A percentile compares a stretch with the other conserved stretches of the same genome.
phyloP scores from a whole-genome alignment of 2,888 invertebrate species.

The Tortricodes alternella region DNA sequence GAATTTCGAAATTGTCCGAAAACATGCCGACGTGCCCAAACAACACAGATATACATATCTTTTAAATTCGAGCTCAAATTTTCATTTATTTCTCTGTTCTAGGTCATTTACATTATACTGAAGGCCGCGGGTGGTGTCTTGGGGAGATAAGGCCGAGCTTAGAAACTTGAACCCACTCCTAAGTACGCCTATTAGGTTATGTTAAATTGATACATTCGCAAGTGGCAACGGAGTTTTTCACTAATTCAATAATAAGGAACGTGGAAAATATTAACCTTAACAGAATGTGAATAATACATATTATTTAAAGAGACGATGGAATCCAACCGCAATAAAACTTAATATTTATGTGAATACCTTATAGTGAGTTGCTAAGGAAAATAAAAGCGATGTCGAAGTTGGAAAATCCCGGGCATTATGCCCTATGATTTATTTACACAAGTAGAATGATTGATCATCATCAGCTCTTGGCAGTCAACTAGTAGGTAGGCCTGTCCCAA shows the following conservation, averaged over 20 bases:
- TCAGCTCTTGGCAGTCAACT: too few species aligned
- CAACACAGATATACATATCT: not conserved
- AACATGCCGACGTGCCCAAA: not conserved
- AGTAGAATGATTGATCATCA: too few species aligned
- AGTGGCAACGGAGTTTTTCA: too few species aligned
- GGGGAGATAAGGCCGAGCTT: not conserved
- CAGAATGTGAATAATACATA: not conserved
- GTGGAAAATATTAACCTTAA: too few species aligned
- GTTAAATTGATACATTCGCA: not conserved
- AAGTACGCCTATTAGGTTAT: not conserved
- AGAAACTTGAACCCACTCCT: not conserved
- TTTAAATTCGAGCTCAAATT: not conserved
- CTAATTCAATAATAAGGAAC: too few species aligned
- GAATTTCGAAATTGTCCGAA: too few species aligned
- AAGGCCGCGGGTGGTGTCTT: slow-evolving; percentile 2
- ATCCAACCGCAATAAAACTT: not conserved
- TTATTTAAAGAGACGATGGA: not conserved
- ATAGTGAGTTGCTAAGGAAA: not conserved
- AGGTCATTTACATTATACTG: slow-evolving; percentile 4
- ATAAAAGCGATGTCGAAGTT: not conserved
- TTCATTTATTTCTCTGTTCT: not conserved
- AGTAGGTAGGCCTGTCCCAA: too few species aligned
- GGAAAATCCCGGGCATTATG: not conserved
- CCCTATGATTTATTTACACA: not conserved
- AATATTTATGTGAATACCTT: not conserved